Evolutionary conservation across 2,113 vertebrate genomes (phyloP).

Genomic region (Tylochromis polylepis): DNA sequence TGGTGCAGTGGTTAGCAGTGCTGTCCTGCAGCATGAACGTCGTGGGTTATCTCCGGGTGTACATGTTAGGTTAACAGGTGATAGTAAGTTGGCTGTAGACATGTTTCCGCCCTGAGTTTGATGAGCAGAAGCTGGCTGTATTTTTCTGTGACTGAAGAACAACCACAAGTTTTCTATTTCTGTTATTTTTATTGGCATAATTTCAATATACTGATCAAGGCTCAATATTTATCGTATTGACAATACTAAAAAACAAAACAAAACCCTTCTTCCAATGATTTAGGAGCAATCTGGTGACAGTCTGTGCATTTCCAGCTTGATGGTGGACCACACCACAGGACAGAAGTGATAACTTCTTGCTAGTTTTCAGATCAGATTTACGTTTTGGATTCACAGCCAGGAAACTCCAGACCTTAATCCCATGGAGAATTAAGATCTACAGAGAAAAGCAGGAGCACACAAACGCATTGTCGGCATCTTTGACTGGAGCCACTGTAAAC

Average conservation of each 20-base stretch:
- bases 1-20: neutral
- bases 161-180: neutral
- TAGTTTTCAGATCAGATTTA: neutral
- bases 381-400: neutral
- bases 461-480: neutral
- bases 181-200: neutral
- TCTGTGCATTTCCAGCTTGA: neutral
- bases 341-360: neutral
- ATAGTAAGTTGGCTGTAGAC: neutral
- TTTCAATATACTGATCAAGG: neutral
- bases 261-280: neutral
- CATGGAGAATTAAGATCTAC: neutral
- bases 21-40: neutral
- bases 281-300: neutral
- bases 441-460: fast-evolving
- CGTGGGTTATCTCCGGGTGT: neutral
- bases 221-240: neutral
- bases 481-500: neutral
- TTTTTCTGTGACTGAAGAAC: neutral
- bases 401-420: neutral
- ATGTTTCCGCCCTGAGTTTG: too few species aligned
- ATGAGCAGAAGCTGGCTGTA: neutral
- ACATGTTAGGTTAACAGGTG: neutral
- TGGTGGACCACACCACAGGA: neutral
- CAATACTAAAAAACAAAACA: neutral